Conservation (phyloP, 2,113 vertebrate species). For the Zosterops pallidus region DNA sequence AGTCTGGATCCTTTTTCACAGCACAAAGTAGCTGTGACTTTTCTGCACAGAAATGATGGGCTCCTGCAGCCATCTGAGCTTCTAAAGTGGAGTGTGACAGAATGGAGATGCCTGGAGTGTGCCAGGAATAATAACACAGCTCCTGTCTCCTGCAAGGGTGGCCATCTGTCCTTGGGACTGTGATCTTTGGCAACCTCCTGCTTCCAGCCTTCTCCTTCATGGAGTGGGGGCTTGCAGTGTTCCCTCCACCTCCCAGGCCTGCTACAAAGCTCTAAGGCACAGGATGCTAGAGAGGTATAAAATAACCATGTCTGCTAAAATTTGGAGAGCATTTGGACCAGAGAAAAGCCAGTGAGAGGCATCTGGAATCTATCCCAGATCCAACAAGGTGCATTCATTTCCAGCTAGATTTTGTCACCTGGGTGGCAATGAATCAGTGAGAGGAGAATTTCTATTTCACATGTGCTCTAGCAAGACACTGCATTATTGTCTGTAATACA, state of each 20-base stretch:
- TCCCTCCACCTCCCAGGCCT: neutral
- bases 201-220: neutral
- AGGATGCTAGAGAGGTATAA: neutral
- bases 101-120: neutral
- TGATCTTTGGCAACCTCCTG: constrained; percentile 14
- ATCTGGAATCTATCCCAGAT: neutral
- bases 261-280: neutral
- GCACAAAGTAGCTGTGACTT: neutral
- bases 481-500: neutral
- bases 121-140: constrained; percentile 14
- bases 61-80: neutral
- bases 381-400: neutral
- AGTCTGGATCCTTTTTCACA: neutral
- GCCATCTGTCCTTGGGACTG: constrained; percentile 36
- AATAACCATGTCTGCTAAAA: neutral
- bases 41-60: neutral
- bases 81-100: neutral
- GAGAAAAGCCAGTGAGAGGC: neutral
- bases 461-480: neutral
- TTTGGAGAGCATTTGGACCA: neutral
- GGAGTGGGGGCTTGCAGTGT: neutral
- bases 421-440: neutral
- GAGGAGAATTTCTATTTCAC: neutral
- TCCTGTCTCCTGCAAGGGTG: neutral
- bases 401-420: neutral